Base-by-base conservation (phyloP, 2,797 vertebrate species). In the Poecilia wingei region DNA sequence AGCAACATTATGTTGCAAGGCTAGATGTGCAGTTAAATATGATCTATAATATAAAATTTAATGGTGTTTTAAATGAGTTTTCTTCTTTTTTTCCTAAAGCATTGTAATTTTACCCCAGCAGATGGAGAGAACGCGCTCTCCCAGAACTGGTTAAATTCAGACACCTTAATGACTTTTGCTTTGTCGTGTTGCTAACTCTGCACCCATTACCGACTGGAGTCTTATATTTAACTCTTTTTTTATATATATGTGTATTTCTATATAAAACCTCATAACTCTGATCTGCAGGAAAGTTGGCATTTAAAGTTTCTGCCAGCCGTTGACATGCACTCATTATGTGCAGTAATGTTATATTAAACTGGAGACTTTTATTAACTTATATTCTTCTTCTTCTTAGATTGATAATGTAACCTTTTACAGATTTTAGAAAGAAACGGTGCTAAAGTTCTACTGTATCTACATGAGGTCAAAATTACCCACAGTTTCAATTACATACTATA, bases 11-110 rank as follows among this genome's bases (percentile, higher is more conserved):
- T 51, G 71, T 49, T 45, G 66, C 39, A 43, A 43, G 22, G 28
- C 20, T 51, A 39, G n/a, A 73, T 43, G 4, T 57, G 36, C 28
- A 74, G 51, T 57, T 53, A 51, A 51, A 20, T 72, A 51, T 73
- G 22, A 73, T 51, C 28, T 25, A 18, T 53, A n/a, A 69, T 69
- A 69, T 69, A 69, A 69, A 69, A 43, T 43, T 43, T 51, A 13
- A 73, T 73, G 72, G 72, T 12, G 46, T 73, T 73, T 51, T 51
- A 51, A 73, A 74, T 39, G 36, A 57, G 66, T 45, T 43, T 59
- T 43, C 53, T 16, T 45, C 59, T 16, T 59, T 14, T 51, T 51
- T 8, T 20, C 13, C 16, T n/a, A 59, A 57, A 59, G n/a, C 25
- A 2, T 28, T 18, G 31, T 55, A 41, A 41, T 57, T 74, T 74